A percentile compares a stretch with the other conserved stretches of the same genome.
Conservation (phyloP, 2,113 vertebrate genomes). For the Cryptotis parvus region DNA sequence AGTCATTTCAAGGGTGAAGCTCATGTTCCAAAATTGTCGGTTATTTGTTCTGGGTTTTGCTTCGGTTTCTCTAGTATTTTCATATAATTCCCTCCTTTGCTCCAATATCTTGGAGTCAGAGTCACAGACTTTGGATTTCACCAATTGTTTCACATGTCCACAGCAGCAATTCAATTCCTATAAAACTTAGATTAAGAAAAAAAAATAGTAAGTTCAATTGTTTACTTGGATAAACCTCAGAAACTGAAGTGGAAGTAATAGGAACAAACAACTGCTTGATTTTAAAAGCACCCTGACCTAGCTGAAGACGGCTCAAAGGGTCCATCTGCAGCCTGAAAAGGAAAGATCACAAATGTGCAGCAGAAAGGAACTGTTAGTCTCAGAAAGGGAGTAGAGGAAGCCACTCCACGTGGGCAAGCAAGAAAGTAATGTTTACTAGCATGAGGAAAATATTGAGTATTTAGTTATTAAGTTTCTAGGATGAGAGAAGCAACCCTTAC, state of each 20-base stretch:
- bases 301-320: constrained; percentile 63
- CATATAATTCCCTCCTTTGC: constrained; percentile 30
- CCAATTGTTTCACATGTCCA: neutral
- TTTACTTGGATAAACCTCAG: constrained; percentile 64
- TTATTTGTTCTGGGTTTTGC: constrained; percentile 1
- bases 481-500: too few relatives aligned
- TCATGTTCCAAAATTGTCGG: neutral
- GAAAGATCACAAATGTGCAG: neutral
- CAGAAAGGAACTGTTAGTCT: neutral
- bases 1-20: neutral
- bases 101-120: constrained; percentile 53
- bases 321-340: constrained; percentile 75
- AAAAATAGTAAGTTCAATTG: constrained; percentile 49
- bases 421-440: neutral
- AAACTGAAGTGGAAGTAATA: constrained; percentile 61
- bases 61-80: constrained; percentile 59
- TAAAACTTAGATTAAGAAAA: neutral
- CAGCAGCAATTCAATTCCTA: constrained; percentile 40
- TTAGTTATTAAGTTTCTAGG: too few relatives aligned
- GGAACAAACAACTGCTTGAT: constrained; percentile 47
- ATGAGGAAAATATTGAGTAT: too few relatives aligned
- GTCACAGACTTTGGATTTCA: neutral
- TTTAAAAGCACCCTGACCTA: constrained; percentile 37
- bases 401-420: neutral
- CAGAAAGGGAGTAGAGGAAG: neutral